These are phyloP conservation scores for Latrodectus geometricus DNA, from an alignment of 1,140 invertebrate genomes.

Conservation along the genomic window DNA sequence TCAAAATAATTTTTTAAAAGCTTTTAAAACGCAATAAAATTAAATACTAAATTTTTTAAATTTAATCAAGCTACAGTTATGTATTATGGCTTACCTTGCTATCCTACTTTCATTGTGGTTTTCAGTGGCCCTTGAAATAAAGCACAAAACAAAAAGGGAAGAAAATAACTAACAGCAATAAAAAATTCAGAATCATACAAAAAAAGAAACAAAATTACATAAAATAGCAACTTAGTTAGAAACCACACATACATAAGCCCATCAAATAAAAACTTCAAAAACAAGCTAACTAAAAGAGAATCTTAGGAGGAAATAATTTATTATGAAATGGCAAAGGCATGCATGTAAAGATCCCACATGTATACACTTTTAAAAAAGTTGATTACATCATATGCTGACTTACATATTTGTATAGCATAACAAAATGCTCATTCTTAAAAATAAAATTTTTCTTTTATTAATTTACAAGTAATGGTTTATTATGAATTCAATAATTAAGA, in stretches of 20 bases:
- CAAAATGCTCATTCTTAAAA: too few relatives aligned
- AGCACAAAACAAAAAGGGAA: conserved; percentile 60
- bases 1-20: too few relatives aligned
- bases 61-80: conserved; percentile 3
- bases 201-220: conserved; percentile 48
- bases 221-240: conserved; percentile 51
- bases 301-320: not conserved
- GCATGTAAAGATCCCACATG: not conserved
- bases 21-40: too few relatives aligned
- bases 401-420: too few relatives aligned
- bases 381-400: too few relatives aligned
- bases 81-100: conserved; percentile 51
- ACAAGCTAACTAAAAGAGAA: conserved; percentile 49
- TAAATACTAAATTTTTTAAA: not conserved
- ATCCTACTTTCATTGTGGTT: conserved; percentile 59
- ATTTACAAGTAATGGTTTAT: too few relatives aligned
- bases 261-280: conserved; percentile 17
- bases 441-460: too few relatives aligned
- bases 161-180: conserved; percentile 59
- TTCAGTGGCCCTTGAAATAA: conserved; percentile 60
- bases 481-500: too few relatives aligned
- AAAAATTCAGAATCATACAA: conserved; percentile 56
- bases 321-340: not conserved
- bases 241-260: conserved; percentile 11
- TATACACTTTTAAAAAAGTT: too few relatives aligned